Evolutionary conservation across 2,113 vertebrate genomes (phyloP).

Genomic region (Romanogobio albipinnatus): DNA sequence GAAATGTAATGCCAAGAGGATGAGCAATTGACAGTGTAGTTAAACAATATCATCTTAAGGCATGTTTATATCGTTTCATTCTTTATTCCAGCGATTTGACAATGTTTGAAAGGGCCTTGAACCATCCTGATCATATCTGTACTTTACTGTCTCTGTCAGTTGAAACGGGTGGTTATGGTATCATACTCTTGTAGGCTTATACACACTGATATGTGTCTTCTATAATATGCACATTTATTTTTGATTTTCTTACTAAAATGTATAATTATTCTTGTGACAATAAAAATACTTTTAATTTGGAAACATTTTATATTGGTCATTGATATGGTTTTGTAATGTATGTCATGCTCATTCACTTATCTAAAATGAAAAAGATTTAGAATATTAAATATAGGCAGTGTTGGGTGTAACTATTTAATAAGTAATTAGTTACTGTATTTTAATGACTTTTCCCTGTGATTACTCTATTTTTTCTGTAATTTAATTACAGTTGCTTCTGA

Average conservation of each 20-base stretch:
- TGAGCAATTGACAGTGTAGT: background rate
- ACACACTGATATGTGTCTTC: constrained; percentile 54
- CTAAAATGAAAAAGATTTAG: background rate
- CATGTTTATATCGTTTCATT: background rate
- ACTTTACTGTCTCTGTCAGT: constrained; percentile 27
- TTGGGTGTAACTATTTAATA: too few relatives aligned
- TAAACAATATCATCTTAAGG: background rate
- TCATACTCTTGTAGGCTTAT: constrained; percentile 49
- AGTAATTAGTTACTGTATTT: too few relatives aligned
- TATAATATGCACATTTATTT: constrained; percentile 57
- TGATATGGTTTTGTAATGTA: background rate
- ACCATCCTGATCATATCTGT: constrained; percentile 8
- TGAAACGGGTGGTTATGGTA: constrained; percentile 35
- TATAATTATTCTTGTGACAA: constrained; percentile 65
- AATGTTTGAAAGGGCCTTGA: constrained; percentile 9
- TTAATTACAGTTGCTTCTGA: too few relatives aligned
- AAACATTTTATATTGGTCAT: constrained; percentile 10
- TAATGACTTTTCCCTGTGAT: too few relatives aligned
- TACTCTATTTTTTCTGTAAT: too few relatives aligned
- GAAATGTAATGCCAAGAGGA: background rate
- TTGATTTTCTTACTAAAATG: constrained; percentile 62
- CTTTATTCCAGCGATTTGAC: constrained; percentile 21
- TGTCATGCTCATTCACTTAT: background rate
- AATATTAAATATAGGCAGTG: background rate
- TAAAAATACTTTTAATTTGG: constrained; percentile 54